Evolutionary conservation across 2,888 invertebrate genomes (phyloP), one percentile per base, ranked within the genome.

Genomic region (Zele albiditarsus): DNA sequence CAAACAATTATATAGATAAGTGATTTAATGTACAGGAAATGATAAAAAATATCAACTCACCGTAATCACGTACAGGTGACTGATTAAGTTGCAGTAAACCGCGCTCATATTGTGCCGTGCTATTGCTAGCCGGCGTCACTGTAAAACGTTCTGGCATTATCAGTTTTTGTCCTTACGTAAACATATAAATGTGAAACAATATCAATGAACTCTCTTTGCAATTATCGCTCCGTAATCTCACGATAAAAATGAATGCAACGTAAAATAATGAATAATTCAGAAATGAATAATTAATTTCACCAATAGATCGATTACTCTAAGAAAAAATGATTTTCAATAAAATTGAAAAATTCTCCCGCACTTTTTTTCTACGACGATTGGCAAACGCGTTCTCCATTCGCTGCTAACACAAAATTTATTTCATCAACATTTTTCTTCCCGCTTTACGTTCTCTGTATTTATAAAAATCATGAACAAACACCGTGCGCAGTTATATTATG

Each of bases 81-180:
- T 82, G 80, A 72, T 78, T 74, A 23, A 70, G n/a, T 66, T 78
- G 76, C 25, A 78, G 38, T 28, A 76, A 80, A 65, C 84, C 83
- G 6, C 80, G 78, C 67, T 81, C 82, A 25, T 79, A 81, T 72
- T 80, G 80, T 23, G 74, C 75, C 33, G 78, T 72, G 46, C 82
- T 75, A 74, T 79, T 83, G 73, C 79, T 84, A 53, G 87, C 83
- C 82, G 86, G 87, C 76, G 87, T 87, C 71, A 87, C 87, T 79
- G 82, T 84, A 78, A 87, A 87, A 33, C 87, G 82, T 75, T 87
- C 87, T 80, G 85, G 79, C 82, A 82, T 82, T 65, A 63, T 79
- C 14, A 20, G 58, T 57, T 67, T n/a, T 72, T 68, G 20, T 67
- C 65, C 63, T 57, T 16, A n/a, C 33, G 38, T 38, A 12, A 38